phyloP scores from a whole-genome alignment of 2,888 invertebrate genomes.

The Scotopteryx bipunctaria region DNA sequence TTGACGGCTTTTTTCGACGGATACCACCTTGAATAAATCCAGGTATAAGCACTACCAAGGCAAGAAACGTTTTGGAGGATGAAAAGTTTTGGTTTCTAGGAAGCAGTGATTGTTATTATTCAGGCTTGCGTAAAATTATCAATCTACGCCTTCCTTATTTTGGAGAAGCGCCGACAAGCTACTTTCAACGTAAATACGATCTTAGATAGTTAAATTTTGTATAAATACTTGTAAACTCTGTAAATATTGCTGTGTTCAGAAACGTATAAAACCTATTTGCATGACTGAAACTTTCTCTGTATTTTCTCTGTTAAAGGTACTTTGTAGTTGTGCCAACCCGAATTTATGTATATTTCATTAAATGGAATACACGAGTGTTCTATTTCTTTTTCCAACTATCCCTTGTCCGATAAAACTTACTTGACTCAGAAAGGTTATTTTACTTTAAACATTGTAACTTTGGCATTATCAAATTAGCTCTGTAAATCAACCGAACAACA shows the following conservation, averaged over 20 bases:
- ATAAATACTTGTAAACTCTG: slow-evolving; percentile 31
- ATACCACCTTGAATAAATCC: too few species aligned
- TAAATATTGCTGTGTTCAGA: slow-evolving; percentile 24
- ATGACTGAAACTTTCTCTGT: slow-evolving; percentile 54
- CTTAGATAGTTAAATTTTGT: slow-evolving; percentile 38
- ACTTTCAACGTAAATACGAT: neutral
- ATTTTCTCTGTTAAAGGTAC: slow-evolving; percentile 73
- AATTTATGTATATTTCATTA: slow-evolving; percentile 80
- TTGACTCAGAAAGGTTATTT: too few species aligned
- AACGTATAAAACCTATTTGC: slow-evolving; percentile 12
- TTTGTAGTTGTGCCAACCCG: slow-evolving; percentile 81
- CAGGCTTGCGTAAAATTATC: neutral
- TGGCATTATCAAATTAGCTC: neutral
- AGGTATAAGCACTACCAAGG: too few species aligned
- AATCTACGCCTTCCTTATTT: too few species aligned
- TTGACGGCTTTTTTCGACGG: neutral
- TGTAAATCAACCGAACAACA: neutral
- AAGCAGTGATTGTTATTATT: neutral
- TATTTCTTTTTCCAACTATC: slow-evolving; percentile 25
- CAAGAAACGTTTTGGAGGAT: too few species aligned
- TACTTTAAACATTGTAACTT: neutral
- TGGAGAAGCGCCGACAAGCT: neutral
- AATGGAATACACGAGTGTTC: slow-evolving; percentile 61
- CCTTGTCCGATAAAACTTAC: slow-evolving; percentile 1
- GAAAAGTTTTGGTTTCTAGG: too few species aligned